Base-by-base conservation (phyloP, 53 echinoderm and acorn worm species). In the Henricia sp. region DNA sequence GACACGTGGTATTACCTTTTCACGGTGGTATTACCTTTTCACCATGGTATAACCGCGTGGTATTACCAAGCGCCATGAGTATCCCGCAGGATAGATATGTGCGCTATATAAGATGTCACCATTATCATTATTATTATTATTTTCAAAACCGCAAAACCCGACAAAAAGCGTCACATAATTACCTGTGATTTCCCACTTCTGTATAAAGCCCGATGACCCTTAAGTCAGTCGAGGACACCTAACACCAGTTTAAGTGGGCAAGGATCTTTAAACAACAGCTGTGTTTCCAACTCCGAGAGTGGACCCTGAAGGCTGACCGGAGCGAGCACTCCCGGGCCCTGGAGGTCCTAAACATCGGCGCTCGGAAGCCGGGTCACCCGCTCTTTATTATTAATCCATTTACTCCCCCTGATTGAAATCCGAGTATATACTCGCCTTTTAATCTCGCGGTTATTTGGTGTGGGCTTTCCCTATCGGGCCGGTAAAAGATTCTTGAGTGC, bases 381-480 rank as follows among this genome's bases (percentile, higher is more conserved):
- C 39, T 26, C 43, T 59, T n/a, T 75, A 75, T 75, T 63, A 80
- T 80, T 62, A 80, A 80, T 80, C 80, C 80, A 80, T 80, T 80
- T 80, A 80, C 64, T 32, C 46, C 50, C 57, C 9, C 32, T 80
- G 80, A 80, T 64, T 80, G 80, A 80, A 80, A 80, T 36, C 29
- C 9, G 62, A 80, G 80, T 34, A 34, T 8, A 62, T 36, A 29
- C 54, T 37, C 40, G n/a, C 52, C 53, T 70, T 67, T 43, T 70
- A 70, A 70, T 70, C 70, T 42, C 14, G 26, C 48, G 26, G 1
- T 70, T 37, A 27, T 42, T 70, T 37, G 67, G 38, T 29, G 40
- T 38, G 40, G 21, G 28, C 14, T n/a, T 67, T 67, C 20, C 26
- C 35, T 20, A 9, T 40, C 67, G 23, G 23, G 32, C 21, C n/a